Evolutionary conservation across 2,113 vertebrate species (phyloP), one percentile per base, ranked within the genome.

Genomic region (Pyxicephalus adspersus): DNA sequence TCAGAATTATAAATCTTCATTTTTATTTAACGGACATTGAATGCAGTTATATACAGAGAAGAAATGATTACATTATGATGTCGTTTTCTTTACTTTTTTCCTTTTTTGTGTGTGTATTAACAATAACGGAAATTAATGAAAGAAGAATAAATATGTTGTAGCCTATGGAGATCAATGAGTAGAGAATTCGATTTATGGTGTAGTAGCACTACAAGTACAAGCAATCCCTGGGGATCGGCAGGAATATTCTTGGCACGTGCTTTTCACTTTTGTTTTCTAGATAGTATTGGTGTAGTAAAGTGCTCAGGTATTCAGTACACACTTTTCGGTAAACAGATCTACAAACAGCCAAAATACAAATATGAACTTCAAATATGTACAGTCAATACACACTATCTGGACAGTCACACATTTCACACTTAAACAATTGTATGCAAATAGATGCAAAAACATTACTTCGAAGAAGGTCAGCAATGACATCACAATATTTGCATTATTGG

Each of bases 391-490:
- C 26, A 38, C 19, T 16, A 51, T 28, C 25, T 54, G 23, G 25
- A 15, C 38, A 55, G 15, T 25, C 26, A 20, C 68, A 23, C n/a
- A 38, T n/a, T 60, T 58, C 55, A 57, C 55, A 74, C 71, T 34
- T 16, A 38, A 51, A 0, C 51, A 20, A 72, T n/a, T 9, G 26
- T 9, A 72, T 55, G 68, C 51, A 72, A 72, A 72, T 72, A 72
- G 51, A 72, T 72, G 68, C 68, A 72, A 72, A 72, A 15, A 20
- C 26, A 19, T 29, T 29, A 72, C 54, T 72, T 72, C 26, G 31
- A 72, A 55, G 68, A 55, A 72, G 68, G 68, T 72, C 68, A 29
- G 16, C n/a, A 29, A 19, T 72, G 28, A 72, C 68, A 72, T 72
- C 50, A 20, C 8, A 7, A 52, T 51, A 72, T 72, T 72, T 72